Evolutionary conservation across 2,888 invertebrate species (phyloP).

Genomic region (Microchrysa polita): DNA sequence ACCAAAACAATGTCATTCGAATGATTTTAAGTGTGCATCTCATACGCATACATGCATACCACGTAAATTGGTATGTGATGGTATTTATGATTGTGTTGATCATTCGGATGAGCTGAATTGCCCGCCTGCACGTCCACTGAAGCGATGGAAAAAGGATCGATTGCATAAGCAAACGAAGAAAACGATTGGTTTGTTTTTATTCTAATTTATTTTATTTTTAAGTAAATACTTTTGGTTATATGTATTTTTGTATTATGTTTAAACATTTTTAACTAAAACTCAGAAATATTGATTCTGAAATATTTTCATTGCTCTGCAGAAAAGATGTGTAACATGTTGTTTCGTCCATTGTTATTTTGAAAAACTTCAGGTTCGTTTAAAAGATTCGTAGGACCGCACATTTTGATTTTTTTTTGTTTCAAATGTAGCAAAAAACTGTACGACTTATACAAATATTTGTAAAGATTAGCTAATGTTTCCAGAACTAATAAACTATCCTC

Average conservation of each 20-base stretch:
- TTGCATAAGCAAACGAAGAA: conserved; percentile 41
- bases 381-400: too few relatives aligned
- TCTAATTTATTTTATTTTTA: conserved; percentile 49
- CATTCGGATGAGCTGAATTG: conserved; percentile 74
- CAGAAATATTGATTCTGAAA: not conserved
- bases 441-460: too few relatives aligned
- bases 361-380: too few relatives aligned
- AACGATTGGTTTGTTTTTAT: conserved; percentile 62
- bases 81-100: conserved; percentile 67
- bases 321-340: not conserved
- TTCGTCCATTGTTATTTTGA: too few relatives aligned
- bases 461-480: too few relatives aligned
- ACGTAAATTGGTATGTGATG: conserved; percentile 67
- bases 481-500: too few relatives aligned
- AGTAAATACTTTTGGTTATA: too few relatives aligned
- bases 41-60: conserved; percentile 63
- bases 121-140: conserved; percentile 53
- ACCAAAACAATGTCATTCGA: conserved; percentile 44
- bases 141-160: conserved; percentile 61
- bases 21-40: conserved; percentile 63
- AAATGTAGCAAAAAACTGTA: too few relatives aligned
- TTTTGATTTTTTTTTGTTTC: too few relatives aligned
- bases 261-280: not conserved
- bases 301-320: not conserved
- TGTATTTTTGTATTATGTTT: not conserved